Conservation (phyloP, 1,140 invertebrate species). For the Papilio dardanus region DNA sequence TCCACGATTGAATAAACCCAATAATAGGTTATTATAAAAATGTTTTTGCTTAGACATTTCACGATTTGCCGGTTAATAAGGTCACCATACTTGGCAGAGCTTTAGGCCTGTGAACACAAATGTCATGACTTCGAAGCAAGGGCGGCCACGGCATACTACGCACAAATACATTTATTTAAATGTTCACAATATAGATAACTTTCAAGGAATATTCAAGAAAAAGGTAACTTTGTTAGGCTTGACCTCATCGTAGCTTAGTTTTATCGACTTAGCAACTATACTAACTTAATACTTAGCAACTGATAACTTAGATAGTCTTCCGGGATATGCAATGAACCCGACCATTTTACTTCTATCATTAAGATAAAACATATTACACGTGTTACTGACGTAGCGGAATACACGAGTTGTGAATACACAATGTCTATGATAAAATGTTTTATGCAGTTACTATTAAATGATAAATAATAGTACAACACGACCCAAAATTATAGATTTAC, state of each 20-base stretch:
- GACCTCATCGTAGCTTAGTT: background rate
- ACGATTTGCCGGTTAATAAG: constrained; percentile 51
- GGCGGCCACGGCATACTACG: constrained; percentile 45
- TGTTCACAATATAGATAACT: background rate
- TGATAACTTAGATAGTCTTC: background rate
- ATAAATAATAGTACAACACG: background rate
- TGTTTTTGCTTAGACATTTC: constrained; percentile 51
- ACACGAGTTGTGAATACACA: background rate
- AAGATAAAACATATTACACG: background rate
- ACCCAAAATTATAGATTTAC: too few species aligned
- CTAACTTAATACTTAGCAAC: constrained; percentile 4
- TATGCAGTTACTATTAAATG: background rate
- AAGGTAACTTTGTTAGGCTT: background rate
- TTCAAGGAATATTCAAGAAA: background rate
- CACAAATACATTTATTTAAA: constrained; percentile 13
- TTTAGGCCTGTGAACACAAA: constrained; percentile 46
- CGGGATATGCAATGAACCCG: background rate
- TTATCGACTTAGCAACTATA: too few species aligned
- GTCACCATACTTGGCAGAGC: constrained; percentile 45
- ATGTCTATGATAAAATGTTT: background rate
- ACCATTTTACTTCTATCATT: background rate
- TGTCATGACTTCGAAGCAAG: constrained; percentile 65
- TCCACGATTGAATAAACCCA: constrained; percentile 38
- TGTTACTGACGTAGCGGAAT: constrained; percentile 2
- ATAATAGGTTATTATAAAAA: constrained; percentile 41